Evolutionary conservation across 1,140 invertebrate species (phyloP), one percentile per base, ranked within the genome.

Genomic region (Aphidius gifuensis): DNA sequence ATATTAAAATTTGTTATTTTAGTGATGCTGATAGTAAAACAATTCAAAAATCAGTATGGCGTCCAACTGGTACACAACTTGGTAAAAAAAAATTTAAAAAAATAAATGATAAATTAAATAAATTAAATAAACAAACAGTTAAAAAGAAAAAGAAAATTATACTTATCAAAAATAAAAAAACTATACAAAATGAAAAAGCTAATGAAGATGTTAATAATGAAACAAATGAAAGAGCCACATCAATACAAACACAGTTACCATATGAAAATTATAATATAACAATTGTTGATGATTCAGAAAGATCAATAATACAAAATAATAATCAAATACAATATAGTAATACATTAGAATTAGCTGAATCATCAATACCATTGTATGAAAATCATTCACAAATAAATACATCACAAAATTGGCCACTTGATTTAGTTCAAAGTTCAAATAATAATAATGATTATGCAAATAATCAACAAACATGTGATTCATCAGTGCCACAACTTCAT

Each of bases 31-130:
- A 80, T 55, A 73, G 73, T 45, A 61, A 69, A 6, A 71, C 67
- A 6, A 75, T 81, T 58, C 77, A 80, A 45, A 79, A 81, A 51
- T 71, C 80, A 38, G 78, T 81, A 6, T 81, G 80, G 80, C 70
- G 80, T 32, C 74, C 79, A 5, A 81, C 80, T 2, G 80, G 80
- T 40, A 81, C 80, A 0, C 77, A 80, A 40, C 68, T 79, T 38
- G 78, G 79, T 47, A 80, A 74, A 61, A 80, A 72, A 60, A 80
- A 75, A 48, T 4, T 3, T 3, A 2, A 32, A 32, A 32, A 32
- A 32, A 32, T 32, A 32, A 32, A 32, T 32, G 23, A 32, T 32
- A 32, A 32, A 32, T 32, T 32, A 32, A 32, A 32, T 32, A 63
- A 49, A 47, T 39, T 54, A 56, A 79, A 72, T 61, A 62, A 68